These are phyloP conservation scores for Rattus norvegicus DNA, from an alignment of 2,113 vertebrate species.

Conservation along the genomic window GRCr8 NC_086023.1:139314001-139314500, in stretches of 20 bases:
- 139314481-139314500: conserved; percentile 64
- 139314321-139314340: conserved; percentile 37
- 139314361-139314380: not conserved
- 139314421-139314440: conserved; percentile 29
- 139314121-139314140: conserved; percentile 3
- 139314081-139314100: conserved; percentile 27
- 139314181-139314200: conserved; percentile 56
- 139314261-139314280: conserved; percentile 48
- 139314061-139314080: conserved; percentile 20
- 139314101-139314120: not conserved
- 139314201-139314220: conserved; percentile 52
- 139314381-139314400: conserved; percentile 41
- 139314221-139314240: not conserved
- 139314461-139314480: conserved; percentile 63
- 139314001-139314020: conserved; percentile 33
- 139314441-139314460: conserved; percentile 76
- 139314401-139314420: conserved; percentile 43
- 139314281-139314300: conserved; percentile 6
- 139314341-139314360: conserved; percentile 51
- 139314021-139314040: not conserved
- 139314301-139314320: not conserved
- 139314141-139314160: conserved; percentile 26
- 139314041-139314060: not conserved
- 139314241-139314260: conserved; percentile 49
- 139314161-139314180: conserved; percentile 39